Base-by-base conservation (phyloP, 2,797 vertebrate species). In the Micropoecilia bifurca region DNA sequence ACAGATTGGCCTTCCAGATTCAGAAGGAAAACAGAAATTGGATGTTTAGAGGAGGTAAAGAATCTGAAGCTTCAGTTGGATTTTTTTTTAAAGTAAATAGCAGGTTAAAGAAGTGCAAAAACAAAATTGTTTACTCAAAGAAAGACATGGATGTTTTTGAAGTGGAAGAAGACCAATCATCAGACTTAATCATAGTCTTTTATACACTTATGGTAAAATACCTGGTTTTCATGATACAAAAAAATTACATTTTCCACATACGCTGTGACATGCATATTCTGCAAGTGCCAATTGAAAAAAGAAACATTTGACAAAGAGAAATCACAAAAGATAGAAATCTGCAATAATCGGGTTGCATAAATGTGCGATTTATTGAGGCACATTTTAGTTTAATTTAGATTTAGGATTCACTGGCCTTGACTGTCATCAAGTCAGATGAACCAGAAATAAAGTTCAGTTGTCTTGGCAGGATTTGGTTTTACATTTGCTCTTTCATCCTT, bases 1-100 rank as follows among this genome's bases (percentile, higher is more conserved):
- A 72, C 57, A 85, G 86, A 90, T 93, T 88, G 83, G 75, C 78
- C 80, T 80, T 71, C 41, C 20, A 79, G 78, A 88, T 78, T 78
- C 75, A 83, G 43, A 76, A 39, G 68, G 18, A 82, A 66, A 69
- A 69, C 80, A 66, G 0, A 12, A 68, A 71, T 8, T 79, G 39
- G 50, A 69, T 45, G 53, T 76, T 76, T 33, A 78, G 30, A 43
- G 45, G 63, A 18, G 39, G 48, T 71, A 48, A 77, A 83, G 25
- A 77, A 36, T 59, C 22, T 46, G 4, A 79, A 30, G 71, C n/a
- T 41, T 74, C 48, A 74, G 39, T 69, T 25, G 0, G 8, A 5
- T 13, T 53, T 48, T 50, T 73, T 8, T 22, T 33, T 1, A 33
- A 33, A 0, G 13, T 22, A 50, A 50, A 68, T 41, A 68, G 18